Base-by-base conservation (phyloP, 2,113 vertebrate species). In the Gymnorhina tibicen region DNA sequence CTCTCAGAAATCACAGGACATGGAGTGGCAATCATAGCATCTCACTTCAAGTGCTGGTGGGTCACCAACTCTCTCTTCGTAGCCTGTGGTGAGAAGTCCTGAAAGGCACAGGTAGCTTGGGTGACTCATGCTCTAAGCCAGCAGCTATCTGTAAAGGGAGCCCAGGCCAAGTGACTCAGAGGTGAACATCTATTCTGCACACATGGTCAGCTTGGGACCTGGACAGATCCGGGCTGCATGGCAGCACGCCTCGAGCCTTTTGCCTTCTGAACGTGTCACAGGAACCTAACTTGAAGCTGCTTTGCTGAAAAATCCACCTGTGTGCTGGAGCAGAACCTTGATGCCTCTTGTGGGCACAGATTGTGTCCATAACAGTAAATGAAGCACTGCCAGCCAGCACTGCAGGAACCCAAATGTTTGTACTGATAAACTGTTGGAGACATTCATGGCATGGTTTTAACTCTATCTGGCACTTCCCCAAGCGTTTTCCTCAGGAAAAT, bases 231-330 rank as follows among this genome's bases (percentile, higher is more conserved):
- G 0, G 39, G 26, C 53, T 59, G n/a, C 32, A 16, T 28, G 21
- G 37, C 70, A 86, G 47, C n/a, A 33, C 0, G 0, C 20, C 50
- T 46, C 0, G 0, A 77, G 62, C 55, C 21, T 76, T 60, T 28
- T 10, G 2, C 55, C 37, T 59, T 7, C 70, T 88, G 33, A 92
- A 56, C 7, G 13, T 28, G 20, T 10, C 23, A 59, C 3, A 3
- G 37, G 21, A 76, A 9, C 16, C 30, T 64, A 33, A 39, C 8
- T 21, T 50, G n/a, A 58, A 49, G 32, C 10, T 58, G 22, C 13
- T 74, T 33, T 69, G 32, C 42, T 52, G 19, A 27, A 35, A 93
- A 87, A 46, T 30, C 22, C 52, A 64, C 15, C 41, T 44, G 23
- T 35, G 33, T 49, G 49, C 58, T 59, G 23, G 6, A 95, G 23